Conservation (phyloP, 1,140 invertebrate genomes). For the Magallana gigas region DNA sequence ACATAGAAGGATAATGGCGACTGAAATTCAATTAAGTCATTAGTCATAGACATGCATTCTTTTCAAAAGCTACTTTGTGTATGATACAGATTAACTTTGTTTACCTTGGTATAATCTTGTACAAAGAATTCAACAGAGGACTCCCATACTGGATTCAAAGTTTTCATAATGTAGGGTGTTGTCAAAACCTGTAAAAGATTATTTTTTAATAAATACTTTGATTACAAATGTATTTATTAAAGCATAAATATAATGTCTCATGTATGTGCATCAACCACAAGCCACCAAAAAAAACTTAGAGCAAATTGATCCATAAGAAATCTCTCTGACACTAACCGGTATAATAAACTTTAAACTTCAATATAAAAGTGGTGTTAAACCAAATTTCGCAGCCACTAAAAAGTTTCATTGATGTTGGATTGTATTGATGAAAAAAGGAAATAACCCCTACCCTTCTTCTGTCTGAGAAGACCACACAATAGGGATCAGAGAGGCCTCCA, state of each 20-base stretch:
- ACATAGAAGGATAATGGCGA: slow-evolving; percentile 78
- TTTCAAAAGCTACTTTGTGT: too few relatives aligned
- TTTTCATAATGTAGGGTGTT: slow-evolving; percentile 81
- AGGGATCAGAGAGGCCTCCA: slow-evolving; percentile 81
- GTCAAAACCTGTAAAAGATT: slow-evolving; percentile 80
- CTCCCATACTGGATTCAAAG: slow-evolving; percentile 81
- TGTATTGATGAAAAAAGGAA: not conserved
- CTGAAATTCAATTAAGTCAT: slow-evolving; percentile 71
- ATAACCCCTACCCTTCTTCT: slow-evolving; percentile 80
- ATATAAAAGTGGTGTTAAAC: too few relatives aligned
- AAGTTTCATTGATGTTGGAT: too few relatives aligned
- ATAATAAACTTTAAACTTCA: too few relatives aligned
- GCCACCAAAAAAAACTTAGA: too few relatives aligned
- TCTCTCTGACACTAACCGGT: too few relatives aligned
- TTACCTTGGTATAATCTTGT: slow-evolving; percentile 80
- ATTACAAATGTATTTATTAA: too few relatives aligned
- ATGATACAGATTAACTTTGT: not conserved
- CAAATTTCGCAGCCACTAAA: too few relatives aligned
- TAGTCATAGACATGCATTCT: not conserved
- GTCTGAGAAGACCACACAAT: slow-evolving; percentile 82
- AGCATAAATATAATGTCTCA: too few relatives aligned
- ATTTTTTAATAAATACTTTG: not conserved
- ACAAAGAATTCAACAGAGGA: slow-evolving; percentile 82
- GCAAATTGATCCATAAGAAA: too few relatives aligned
- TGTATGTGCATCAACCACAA: too few relatives aligned